phyloP scores from a whole-genome alignment of 2,888 invertebrate species.

The Labia minor region DNA sequence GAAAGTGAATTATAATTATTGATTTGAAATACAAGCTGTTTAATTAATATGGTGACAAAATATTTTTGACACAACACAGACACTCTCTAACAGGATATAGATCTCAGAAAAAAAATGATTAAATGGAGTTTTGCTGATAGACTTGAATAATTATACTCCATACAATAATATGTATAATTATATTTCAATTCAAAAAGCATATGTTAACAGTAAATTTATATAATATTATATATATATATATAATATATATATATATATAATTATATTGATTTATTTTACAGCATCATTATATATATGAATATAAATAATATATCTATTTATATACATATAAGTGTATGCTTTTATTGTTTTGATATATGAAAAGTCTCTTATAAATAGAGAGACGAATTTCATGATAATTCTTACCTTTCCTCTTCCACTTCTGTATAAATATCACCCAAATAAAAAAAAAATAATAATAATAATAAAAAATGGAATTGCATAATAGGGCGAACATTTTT shows the following conservation, averaged over 20 bases:
- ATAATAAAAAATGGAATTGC: neutral
- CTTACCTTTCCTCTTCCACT: neutral
- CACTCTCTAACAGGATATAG: neutral
- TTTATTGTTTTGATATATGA: neutral
- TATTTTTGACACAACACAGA: neutral
- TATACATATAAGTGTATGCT: neutral
- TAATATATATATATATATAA: neutral
- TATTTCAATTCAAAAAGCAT: neutral
- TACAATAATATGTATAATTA: neutral
- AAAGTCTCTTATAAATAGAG: neutral
- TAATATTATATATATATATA: constrained; percentile 16
- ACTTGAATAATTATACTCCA: neutral
- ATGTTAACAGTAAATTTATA: neutral
- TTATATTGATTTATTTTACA: neutral
- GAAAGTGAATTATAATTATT: neutral
- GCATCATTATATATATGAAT: no score
- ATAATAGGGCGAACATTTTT: neutral
- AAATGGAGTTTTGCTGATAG: neutral
- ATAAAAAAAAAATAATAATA: no score
- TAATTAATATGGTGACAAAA: neutral
- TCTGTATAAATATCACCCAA: neutral
- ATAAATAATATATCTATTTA: no score
- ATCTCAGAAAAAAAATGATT: neutral
- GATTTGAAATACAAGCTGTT: neutral
- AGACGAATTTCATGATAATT: neutral